phyloP scores from a whole-genome alignment of 1,140 invertebrate species.

The Zaprionus lachaisei region DNA sequence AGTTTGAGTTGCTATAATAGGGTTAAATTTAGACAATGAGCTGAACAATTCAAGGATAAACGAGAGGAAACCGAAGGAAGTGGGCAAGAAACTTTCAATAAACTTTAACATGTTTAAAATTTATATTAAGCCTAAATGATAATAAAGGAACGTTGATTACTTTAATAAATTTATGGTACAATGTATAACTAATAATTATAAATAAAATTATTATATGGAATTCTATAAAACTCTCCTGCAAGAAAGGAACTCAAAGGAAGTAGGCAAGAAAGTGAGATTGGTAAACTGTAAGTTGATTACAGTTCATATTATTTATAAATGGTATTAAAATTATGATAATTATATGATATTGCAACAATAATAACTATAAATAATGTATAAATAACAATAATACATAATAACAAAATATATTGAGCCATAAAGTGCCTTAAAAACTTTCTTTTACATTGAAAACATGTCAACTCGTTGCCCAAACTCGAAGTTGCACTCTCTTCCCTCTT shows the following conservation, averaged over 20 bases:
- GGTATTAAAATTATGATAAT: background rate
- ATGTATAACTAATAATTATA: no score
- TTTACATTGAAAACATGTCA: background rate
- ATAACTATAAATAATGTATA: no score
- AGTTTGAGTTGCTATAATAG: background rate
- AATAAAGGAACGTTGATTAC: fast-evolving
- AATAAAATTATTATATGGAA: no score
- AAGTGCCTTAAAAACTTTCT: background rate
- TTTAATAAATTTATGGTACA: no score
- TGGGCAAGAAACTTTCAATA: background rate
- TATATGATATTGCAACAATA: background rate
- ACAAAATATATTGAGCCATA: background rate
- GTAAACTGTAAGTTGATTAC: background rate
- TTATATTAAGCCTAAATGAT: no score
- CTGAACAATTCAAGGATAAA: background rate
- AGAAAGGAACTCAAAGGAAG: background rate
- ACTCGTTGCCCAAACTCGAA: background rate
- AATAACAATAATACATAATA: background rate
- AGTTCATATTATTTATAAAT: background rate
- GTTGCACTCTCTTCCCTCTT: background rate
- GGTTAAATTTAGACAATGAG: background rate
- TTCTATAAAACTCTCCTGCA: no score
- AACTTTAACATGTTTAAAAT: no score
- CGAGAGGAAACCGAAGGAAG: background rate
- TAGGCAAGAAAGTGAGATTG: background rate